Evolutionary conservation across 2,797 vertebrate species (phyloP), one percentile per base, ranked within the genome.

Genomic region (Chelmon rostratus): DNA sequence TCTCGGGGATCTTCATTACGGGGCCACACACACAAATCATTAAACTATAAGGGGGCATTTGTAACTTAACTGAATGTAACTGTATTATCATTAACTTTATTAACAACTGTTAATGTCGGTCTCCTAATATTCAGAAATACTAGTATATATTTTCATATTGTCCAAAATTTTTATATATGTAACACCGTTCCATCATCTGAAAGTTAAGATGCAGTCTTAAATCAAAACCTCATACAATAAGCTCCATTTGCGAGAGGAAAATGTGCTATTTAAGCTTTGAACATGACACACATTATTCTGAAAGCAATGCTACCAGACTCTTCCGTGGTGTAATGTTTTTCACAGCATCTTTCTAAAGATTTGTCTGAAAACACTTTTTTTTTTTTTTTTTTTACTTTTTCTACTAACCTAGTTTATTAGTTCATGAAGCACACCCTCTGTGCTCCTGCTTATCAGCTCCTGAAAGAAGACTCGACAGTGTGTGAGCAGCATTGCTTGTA

Each of bases 391-490:
- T 31, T 31, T 4, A 28, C 28, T n/a, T n/a, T 23, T 57, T 42
- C 11, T 7, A 28, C 18, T 52, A 57, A 40, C 38, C 37, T 65
- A 35, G 37, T 70, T 69, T 28, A 38, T 62, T 13, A 23, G 25
- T 47, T 42, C 13, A 37, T 28, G 57, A 37, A 69, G 16, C 33
- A 33, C 16, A 18, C 4, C 28, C 31, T 31, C 18, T 65, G 46
- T 25, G 23, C 42, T 80, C n/a, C n/a, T n/a, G n/a, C n/a, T 66
- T 6, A 28, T 65, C 23, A 31, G 63, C 16, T 61, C 46, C 70
- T 23, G 3, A 64, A 58, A 65, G 59, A 49, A 56, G 6, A 71
- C 46, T 47, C 13, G 15, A 47, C 18, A 72, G 44, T 44, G 28
- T 44, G 18, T 54, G 10, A 66, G 64, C 5, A 40, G 19, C 6